These are phyloP conservation scores for Heliopora coerulea DNA, from an alignment of 92 coral and sea anemone species.

Conservation along the genomic window DNA sequence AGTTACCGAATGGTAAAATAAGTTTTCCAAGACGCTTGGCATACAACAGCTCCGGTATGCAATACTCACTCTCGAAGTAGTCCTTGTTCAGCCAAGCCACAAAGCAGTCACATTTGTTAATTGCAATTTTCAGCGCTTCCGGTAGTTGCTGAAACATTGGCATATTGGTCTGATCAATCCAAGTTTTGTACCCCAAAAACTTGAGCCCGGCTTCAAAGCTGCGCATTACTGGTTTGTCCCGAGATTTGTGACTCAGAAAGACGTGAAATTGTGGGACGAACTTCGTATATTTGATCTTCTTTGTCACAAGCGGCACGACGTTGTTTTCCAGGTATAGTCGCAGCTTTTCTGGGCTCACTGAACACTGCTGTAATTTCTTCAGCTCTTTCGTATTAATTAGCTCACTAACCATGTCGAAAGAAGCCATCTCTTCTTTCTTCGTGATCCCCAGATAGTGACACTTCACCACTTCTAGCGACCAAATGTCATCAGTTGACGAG, in stretches of 20 bases:
- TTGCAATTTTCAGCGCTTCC: constrained; percentile 50
- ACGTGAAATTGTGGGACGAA: constrained; percentile 64
- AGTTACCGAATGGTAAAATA: constrained; percentile 62
- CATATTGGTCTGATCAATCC: constrained; percentile 62
- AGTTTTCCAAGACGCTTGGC: constrained; percentile 54
- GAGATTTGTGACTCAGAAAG: constrained; percentile 71
- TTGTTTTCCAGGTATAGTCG: constrained; percentile 56
- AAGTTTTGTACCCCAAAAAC: constrained; percentile 65
- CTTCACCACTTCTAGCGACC: constrained; percentile 64
- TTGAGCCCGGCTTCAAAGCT: constrained; percentile 64
- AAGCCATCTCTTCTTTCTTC: constrained; percentile 48
- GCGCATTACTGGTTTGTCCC: constrained; percentile 65
- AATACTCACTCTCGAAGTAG: constrained; percentile 58
- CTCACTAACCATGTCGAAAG: constrained; percentile 65
- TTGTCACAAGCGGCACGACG: constrained; percentile 56
- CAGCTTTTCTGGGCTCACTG: constrained; percentile 48
- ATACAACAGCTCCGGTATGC: constrained; percentile 62
- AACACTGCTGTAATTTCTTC: constrained; percentile 49
- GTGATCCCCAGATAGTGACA: constrained; percentile 60
- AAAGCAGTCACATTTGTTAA: constrained; percentile 61
- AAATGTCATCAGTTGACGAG: constrained; percentile 28
- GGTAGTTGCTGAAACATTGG: constrained; percentile 42
- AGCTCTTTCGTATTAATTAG: constrained; percentile 53
- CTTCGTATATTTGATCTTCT: constrained; percentile 64
- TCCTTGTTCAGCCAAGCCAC: constrained; percentile 71